These are phyloP conservation scores for Baryphthengus martii DNA, from an alignment of 2,113 vertebrate genomes.

Conservation along the genomic window DNA sequence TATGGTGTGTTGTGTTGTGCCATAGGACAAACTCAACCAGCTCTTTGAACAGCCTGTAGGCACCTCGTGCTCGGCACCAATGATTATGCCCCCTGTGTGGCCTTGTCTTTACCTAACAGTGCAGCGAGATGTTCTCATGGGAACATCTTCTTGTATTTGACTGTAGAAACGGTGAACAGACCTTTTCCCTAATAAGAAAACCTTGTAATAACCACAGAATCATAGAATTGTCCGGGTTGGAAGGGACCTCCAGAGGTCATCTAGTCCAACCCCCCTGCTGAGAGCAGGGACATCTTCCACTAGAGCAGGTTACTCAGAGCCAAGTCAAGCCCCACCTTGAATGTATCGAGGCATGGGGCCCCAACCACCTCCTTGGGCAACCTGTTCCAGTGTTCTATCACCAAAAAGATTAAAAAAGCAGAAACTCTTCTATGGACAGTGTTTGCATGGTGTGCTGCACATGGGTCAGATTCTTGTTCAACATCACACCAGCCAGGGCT, in stretches of 20 bases:
- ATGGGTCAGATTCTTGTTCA: background rate
- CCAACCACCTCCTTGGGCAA: too few species aligned
- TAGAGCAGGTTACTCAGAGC: too few species aligned
- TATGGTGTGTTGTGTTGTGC: rapidly evolving
- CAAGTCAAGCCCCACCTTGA: too few species aligned
- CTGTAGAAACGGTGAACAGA: background rate
- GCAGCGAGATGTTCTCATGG: background rate
- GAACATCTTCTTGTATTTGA: background rate
- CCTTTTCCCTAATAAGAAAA: background rate
- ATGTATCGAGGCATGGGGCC: too few species aligned
- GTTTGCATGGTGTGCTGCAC: background rate
- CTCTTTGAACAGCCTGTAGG: background rate
- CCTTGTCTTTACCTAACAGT: background rate
- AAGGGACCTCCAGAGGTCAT: too few species aligned
- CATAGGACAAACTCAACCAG: background rate
- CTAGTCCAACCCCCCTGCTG: too few species aligned
- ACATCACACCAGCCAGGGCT: background rate
- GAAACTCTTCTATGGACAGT: background rate
- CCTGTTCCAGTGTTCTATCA: too few species aligned
- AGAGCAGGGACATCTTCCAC: too few species aligned
- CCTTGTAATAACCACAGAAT: background rate
- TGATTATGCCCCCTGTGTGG: background rate
- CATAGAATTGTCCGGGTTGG: too few species aligned
- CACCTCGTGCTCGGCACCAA: background rate
- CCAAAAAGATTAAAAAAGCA: background rate